These are phyloP conservation scores for Mactra quadrangularis DNA, from an alignment of 1,140 invertebrate species.

Conservation along the genomic window DNA sequence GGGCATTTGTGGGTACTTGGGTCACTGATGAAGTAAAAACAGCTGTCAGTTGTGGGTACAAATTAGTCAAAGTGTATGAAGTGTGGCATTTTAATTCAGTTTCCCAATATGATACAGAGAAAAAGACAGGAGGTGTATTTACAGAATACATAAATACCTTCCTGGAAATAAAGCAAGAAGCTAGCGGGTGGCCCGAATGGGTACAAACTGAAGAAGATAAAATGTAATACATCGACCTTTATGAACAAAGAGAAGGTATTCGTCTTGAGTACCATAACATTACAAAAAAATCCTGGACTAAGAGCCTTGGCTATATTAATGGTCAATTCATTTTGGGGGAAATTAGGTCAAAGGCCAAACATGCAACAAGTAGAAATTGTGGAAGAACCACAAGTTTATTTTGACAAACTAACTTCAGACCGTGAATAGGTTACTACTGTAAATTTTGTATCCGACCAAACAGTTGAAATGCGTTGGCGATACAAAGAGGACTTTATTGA, in stretches of 20 bases:
- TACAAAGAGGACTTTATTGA: too few species aligned
- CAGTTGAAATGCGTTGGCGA: slow-evolving; percentile 72
- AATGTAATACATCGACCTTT: slow-evolving; percentile 76
- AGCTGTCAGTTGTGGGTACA: neutral
- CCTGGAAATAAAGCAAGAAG: slow-evolving; percentile 69
- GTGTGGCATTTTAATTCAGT: neutral
- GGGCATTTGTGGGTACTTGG: slow-evolving; percentile 21
- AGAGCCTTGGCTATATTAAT: too few species aligned
- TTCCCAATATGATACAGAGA: neutral
- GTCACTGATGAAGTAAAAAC: neutral
- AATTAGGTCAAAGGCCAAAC: neutral
- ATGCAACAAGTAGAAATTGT: slow-evolving; percentile 56
- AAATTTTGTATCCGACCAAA: slow-evolving; percentile 66
- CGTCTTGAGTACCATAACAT: neutral
- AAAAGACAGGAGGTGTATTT: slow-evolving; percentile 42
- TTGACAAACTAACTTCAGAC: too few species aligned
- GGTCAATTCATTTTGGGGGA: too few species aligned
- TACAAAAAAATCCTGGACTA: neutral
- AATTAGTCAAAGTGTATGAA: neutral
- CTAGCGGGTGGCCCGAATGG: slow-evolving; percentile 61
- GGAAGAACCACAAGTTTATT: too few species aligned
- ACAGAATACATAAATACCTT: slow-evolving; percentile 62
- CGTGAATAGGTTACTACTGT: slow-evolving; percentile 77
- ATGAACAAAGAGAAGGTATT: slow-evolving; percentile 70
- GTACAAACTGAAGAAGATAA: slow-evolving; percentile 57